phyloP scores from a whole-genome alignment of 2,113 vertebrate species.

The Pachycephala philippinensis region DNA sequence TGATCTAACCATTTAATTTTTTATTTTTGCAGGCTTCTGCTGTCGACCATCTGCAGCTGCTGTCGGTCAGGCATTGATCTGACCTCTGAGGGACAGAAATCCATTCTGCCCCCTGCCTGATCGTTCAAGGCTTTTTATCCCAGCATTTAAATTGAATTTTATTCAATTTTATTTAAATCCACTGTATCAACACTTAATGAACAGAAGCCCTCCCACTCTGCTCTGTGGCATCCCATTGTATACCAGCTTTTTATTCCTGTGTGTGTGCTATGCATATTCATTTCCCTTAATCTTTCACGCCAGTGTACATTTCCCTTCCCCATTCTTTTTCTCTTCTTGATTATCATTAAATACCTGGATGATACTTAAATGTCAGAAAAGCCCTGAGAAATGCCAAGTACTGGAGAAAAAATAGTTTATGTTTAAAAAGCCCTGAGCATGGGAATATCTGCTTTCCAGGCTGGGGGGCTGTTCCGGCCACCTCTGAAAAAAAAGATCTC shows the following conservation, averaged over 20 bases:
- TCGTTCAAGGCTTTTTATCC: not conserved
- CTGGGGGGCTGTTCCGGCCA: not conserved
- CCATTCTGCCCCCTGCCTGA: not conserved
- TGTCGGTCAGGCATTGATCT: not conserved
- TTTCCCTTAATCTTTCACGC: not conserved
- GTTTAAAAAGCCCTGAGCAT: not conserved
- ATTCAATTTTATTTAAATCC: conserved; percentile 46
- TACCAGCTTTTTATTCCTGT: not conserved
- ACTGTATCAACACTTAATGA: conserved; percentile 49
- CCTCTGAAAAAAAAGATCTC: not conserved
- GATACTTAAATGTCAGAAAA: conserved; percentile 17
- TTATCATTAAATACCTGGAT: not conserved
- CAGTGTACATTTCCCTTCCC: not conserved
- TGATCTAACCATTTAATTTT: not conserved
- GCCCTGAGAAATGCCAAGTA: not conserved
- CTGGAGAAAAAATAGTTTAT: not conserved
- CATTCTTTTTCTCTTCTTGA: not conserved
- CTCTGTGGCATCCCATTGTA: conserved; percentile 1
- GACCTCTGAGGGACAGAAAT: conserved; percentile 12
- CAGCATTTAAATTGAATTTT: conserved; percentile 9
- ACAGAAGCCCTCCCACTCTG: conserved; percentile 13
- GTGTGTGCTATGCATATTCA: conserved; percentile 24
- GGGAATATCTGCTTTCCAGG: not conserved
- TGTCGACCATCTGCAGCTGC: conserved; percentile 26
- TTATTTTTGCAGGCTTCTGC: conserved; percentile 2